Percentiles rank a stretch among this genome's conserved stretches.
phyloP scores from a whole-genome alignment of 2,797 vertebrate genomes.

The Falco berigora region DNA sequence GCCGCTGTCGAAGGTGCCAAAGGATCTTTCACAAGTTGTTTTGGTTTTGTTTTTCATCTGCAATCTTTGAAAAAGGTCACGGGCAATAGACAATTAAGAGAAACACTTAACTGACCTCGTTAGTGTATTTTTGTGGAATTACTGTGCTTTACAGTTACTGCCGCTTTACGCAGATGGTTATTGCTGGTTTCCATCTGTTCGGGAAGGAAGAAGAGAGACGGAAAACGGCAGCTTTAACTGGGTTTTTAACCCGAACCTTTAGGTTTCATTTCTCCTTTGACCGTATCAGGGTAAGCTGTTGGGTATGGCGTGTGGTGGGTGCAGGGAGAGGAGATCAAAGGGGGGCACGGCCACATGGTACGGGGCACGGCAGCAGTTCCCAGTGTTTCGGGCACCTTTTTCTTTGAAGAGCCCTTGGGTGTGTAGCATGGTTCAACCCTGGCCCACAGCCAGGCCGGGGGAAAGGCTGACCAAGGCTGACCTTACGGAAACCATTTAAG shows the following conservation, averaged over 20 bases:
- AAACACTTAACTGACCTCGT: conserved; percentile 14
- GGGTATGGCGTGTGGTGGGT: not conserved
- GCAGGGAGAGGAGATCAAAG: conserved; percentile 46
- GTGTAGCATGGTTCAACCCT: not conserved
- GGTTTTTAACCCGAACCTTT: not conserved
- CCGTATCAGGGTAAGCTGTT: not conserved
- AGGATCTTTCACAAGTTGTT: not conserved
- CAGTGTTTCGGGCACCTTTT: conserved; percentile 18
- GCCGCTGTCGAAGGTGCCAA: not conserved
- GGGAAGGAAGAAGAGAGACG: not conserved
- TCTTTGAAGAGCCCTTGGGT: conserved; percentile 32
- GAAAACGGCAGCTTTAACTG: not conserved
- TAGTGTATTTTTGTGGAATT: conserved; percentile 31
- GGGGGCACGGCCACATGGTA: not conserved
- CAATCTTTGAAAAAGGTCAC: not conserved
- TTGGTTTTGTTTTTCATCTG: conserved; percentile 21
- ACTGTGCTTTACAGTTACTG: conserved; percentile 12
- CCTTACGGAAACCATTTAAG: not conserved
- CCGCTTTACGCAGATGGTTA: conserved; percentile 48
- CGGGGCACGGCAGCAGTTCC: conserved; percentile 1
- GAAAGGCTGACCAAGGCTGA: not conserved
- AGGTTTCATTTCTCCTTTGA: not conserved
- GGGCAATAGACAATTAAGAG: conserved; percentile 31
- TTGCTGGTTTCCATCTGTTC: conserved; percentile 54
- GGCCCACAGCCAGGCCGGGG: not conserved